A percentile compares a stretch with the other conserved stretches of the same genome.
These are phyloP conservation scores for Lomographa bimaculata DNA, from an alignment of 2,888 invertebrate genomes.

Conservation along the genomic window DNA sequence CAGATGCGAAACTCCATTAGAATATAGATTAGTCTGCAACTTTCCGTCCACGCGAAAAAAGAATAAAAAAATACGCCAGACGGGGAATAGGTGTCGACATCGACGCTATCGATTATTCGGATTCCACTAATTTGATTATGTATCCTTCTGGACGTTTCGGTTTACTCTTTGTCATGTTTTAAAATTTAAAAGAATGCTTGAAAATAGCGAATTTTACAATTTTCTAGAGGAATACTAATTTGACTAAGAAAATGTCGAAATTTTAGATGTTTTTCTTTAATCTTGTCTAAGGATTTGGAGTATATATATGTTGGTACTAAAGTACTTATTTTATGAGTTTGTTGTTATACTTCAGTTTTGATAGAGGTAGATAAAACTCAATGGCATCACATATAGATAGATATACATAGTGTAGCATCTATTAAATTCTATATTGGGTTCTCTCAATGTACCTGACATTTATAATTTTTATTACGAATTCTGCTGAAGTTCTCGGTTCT, in stretches of 20 bases:
- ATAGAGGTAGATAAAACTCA: too few relatives aligned
- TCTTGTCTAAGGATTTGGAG: too few relatives aligned
- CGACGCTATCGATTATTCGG: slow-evolving; percentile 15
- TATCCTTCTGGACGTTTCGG: slow-evolving; percentile 29
- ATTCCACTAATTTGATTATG: slow-evolving; percentile 32
- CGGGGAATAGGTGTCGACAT: slow-evolving; percentile 29
- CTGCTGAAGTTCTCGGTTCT: too few relatives aligned
- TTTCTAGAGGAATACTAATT: slow-evolving; percentile 6
- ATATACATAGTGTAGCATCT: too few relatives aligned
- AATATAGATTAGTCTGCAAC: slow-evolving; percentile 36
- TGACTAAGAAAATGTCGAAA: slow-evolving; percentile 1
- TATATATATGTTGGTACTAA: too few relatives aligned
- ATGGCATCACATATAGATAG: too few relatives aligned
- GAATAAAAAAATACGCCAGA: slow-evolving; percentile 23
- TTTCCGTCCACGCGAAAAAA: slow-evolving; percentile 25
- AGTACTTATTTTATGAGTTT: too few relatives aligned
- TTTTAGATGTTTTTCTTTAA: not conserved
- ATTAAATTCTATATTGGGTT: too few relatives aligned
- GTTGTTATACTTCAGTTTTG: too few relatives aligned
- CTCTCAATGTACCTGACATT: too few relatives aligned
- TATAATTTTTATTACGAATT: too few relatives aligned
- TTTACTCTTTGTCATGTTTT: slow-evolving; percentile 30
- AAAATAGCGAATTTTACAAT: too few relatives aligned
- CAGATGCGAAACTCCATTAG: slow-evolving; percentile 32
- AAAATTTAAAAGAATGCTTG: slow-evolving; percentile 24